phyloP scores from a whole-genome alignment of 2,888 invertebrate genomes.

The Nycteola revayana region DNA sequence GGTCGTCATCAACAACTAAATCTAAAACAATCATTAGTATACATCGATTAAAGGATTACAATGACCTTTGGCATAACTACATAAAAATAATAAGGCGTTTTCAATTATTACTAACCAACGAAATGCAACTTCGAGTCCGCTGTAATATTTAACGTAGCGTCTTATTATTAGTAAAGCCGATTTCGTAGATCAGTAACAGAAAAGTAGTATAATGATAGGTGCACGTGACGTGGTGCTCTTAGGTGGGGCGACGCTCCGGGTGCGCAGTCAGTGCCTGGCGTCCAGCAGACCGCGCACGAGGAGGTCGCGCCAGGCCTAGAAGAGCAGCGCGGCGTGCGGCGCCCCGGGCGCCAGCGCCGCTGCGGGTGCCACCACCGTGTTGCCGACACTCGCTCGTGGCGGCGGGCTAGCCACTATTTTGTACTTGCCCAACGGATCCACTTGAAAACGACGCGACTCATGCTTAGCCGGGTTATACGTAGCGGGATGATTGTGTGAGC shows the following conservation, averaged over 20 bases:
- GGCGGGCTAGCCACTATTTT: slow-evolving; percentile 64
- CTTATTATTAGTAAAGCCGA: slow-evolving; percentile 4
- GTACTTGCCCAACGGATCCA: slow-evolving; percentile 77
- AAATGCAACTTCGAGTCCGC: slow-evolving; percentile 19
- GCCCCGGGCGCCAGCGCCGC: slow-evolving; percentile 52
- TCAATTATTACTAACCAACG: slow-evolving; percentile 24
- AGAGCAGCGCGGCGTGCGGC: slow-evolving; percentile 66
- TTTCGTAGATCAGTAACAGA: slow-evolving; percentile 22
- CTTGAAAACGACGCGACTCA: slow-evolving; percentile 69
- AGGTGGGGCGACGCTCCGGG: slow-evolving; percentile 60
- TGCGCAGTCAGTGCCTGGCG: slow-evolving; percentile 60
- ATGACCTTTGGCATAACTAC: slow-evolving; percentile 35
- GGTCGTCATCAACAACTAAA: slow-evolving; percentile 5
- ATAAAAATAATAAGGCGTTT: slow-evolving; percentile 40
- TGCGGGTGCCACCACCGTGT: slow-evolving; percentile 37
- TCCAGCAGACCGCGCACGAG: slow-evolving; percentile 72
- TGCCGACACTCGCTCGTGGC: slow-evolving; percentile 40
- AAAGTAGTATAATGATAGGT: slow-evolving; percentile 3
- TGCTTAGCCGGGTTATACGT: slow-evolving; percentile 74
- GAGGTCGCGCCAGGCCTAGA: slow-evolving; percentile 82
- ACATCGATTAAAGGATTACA: slow-evolving; percentile 12
- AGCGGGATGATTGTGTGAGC: slow-evolving; percentile 70
- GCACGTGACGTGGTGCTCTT: slow-evolving; percentile 5
- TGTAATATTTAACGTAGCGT: slow-evolving; percentile 5
- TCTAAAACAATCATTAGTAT: slow-evolving; percentile 6